Percentiles rank a stretch among this genome's conserved stretches.
These are phyloP conservation scores for Branchipolynoe longqiensis DNA, from an alignment of 2,888 invertebrate species.

Conservation along the genomic window DNA sequence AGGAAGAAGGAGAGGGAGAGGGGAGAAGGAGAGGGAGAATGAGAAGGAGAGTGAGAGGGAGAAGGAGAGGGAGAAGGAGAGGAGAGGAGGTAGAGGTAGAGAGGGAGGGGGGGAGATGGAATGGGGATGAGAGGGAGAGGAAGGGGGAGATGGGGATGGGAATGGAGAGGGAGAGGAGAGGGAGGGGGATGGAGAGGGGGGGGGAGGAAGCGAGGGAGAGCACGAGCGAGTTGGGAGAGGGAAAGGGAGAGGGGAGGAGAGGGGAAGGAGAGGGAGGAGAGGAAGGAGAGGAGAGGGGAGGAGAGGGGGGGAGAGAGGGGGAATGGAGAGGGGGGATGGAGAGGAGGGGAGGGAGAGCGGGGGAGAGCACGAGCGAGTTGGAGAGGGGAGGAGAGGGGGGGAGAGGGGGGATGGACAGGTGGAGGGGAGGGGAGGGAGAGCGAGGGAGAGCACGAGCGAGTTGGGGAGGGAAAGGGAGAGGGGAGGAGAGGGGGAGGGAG, in stretches of 20 bases:
- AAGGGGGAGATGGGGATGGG: too few species aligned
- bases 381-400: background rate
- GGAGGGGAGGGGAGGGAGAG: background rate
- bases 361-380: background rate
- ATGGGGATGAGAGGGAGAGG: too few species aligned
- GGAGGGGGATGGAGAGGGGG: background rate
- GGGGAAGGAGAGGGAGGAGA: background rate
- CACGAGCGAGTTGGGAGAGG: background rate
- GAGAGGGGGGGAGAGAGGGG: background rate
- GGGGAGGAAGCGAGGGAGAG: background rate
- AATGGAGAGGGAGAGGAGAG: too few species aligned
- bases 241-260: background rate
- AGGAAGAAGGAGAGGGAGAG: too few species aligned
- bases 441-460: background rate
- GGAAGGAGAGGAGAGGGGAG: background rate
- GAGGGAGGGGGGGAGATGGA: too few species aligned
- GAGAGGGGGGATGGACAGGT: background rate
- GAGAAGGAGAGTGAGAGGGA: too few species aligned
- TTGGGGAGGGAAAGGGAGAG: background rate
- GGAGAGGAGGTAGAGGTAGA: too few species aligned
- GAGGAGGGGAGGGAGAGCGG: background rate
- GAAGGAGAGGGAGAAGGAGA: too few species aligned
- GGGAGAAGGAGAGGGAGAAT: too few species aligned
- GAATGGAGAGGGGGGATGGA: background rate
- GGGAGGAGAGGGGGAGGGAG: background rate